Conservation (phyloP, 2,113 vertebrate species). For the Nannospalax galili region DNA sequence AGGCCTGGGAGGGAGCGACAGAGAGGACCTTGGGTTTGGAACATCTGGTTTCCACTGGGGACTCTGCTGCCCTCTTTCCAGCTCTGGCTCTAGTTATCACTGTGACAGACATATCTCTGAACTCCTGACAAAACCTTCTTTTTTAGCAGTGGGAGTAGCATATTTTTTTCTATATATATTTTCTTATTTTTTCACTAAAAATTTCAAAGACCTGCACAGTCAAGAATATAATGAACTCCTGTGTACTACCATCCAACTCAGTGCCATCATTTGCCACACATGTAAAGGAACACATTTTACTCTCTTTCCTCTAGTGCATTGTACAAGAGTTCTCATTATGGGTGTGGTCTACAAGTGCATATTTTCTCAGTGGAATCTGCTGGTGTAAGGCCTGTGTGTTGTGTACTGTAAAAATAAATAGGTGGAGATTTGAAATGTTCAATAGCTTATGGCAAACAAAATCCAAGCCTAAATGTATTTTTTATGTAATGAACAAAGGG, state of each 20-base stretch:
- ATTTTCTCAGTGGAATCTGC: neutral
- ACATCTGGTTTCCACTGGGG: neutral
- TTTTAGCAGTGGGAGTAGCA: neutral
- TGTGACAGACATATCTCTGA: neutral
- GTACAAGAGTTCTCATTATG: neutral
- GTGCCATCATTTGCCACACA: neutral
- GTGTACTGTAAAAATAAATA: neutral
- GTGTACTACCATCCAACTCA: neutral
- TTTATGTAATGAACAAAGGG: neutral
- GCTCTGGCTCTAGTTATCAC: accelerated
- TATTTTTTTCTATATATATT: neutral
- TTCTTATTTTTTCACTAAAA: conserved; percentile 8
- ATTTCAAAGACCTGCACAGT: neutral
- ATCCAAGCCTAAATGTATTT: conserved; percentile 5
- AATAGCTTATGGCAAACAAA: conserved; percentile 42
- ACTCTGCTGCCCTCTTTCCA: neutral
- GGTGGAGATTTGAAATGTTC: neutral
- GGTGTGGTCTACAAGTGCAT: neutral
- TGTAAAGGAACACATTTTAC: neutral
- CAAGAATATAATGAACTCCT: neutral
- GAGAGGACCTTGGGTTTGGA: neutral
- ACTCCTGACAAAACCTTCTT: neutral
- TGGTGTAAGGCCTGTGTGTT: neutral
- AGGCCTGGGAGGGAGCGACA: accelerated
- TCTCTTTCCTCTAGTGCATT: neutral